Base-by-base conservation (phyloP, 2,797 vertebrate genomes). In the Vireo griseus region DNA sequence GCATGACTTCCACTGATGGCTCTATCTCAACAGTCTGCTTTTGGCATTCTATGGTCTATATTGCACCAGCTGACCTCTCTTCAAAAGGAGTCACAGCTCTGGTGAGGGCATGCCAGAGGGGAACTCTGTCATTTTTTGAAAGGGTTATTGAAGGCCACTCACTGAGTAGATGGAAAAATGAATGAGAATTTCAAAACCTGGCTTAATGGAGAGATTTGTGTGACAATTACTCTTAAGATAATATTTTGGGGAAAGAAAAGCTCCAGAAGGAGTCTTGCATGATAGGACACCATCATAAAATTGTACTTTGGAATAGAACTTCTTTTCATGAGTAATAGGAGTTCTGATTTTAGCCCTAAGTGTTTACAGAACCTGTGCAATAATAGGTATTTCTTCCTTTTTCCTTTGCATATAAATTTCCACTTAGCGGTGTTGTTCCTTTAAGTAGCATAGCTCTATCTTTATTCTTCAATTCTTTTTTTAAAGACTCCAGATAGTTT, bases 61-160 rank as follows among this genome's bases (percentile, higher is more conserved):
- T 79, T 85, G 86, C 84, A 91, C 74, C 77, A 85, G 22, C 77
- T 93, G 84, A 84, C 77, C 71, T 96, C 59, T 87, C 82, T 87
- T 69, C 74, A 87, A 63, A 91, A 44, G 39, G 39, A 88, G 63
- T 51, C 73, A 48, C 58, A 82, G 51, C 71, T 89, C 83, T n/a
- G 55, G 51, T 69, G 37, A 69, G 59, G 81, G 51, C 37, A 69
- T 76, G 92, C 94, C 67, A 62, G 59, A 66, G 71, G 80, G 18
- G 26, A 79, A 37, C 31, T 57, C 81, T 69, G 71, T 91, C 71
- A n/a, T 67, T 82, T 82, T 90, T 66, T 93, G 28, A 67, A 76
- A 89, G 74, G 67, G 86, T 94, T 94, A 78, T 85, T 86, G 81
- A 51, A 95, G 80, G 86, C 74, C 54, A 48, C 57, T 61, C 21